Percentiles rank a stretch among this genome's conserved stretches.
These are phyloP conservation scores for Heliocidaris tuberculata DNA, from an alignment of 35 echinoderm and acorn worm species.

Conservation along the genomic window DNA sequence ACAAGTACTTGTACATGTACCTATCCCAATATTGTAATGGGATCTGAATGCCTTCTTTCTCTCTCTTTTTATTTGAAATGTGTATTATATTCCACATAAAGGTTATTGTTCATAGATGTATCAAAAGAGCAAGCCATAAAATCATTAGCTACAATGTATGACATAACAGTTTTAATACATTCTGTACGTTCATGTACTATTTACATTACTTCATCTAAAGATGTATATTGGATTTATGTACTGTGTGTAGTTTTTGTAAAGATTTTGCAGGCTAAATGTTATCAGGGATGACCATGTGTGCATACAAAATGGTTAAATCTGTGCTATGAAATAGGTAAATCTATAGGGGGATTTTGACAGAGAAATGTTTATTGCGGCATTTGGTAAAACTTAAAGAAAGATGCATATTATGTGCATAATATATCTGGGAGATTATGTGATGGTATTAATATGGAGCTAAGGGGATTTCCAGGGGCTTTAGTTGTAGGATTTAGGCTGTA, in stretches of 20 bases:
- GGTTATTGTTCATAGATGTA: neutral
- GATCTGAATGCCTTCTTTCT: neutral
- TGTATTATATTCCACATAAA: neutral
- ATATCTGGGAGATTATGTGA: neutral
- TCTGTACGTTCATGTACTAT: neutral
- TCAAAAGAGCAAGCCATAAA: neutral
- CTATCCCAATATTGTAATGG: neutral
- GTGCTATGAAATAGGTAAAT: neutral
- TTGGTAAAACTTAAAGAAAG: neutral
- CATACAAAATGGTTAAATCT: neutral
- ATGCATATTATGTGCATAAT: neutral
- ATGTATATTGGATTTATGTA: neutral
- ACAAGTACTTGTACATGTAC: too few species aligned
- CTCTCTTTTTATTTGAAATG: neutral
- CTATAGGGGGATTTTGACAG: neutral
- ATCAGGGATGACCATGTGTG: neutral
- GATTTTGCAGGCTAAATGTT: too few species aligned
- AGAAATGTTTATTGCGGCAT: neutral
- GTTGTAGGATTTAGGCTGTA: neutral
- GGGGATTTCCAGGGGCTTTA: neutral
- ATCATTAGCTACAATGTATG: neutral
- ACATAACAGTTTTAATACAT: neutral
- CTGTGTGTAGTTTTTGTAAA: too few species aligned
- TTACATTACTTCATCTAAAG: neutral
- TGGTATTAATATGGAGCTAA: neutral